Evolutionary conservation across 2,888 invertebrate species (phyloP).

Genomic region (Sericinus montela): DNA sequence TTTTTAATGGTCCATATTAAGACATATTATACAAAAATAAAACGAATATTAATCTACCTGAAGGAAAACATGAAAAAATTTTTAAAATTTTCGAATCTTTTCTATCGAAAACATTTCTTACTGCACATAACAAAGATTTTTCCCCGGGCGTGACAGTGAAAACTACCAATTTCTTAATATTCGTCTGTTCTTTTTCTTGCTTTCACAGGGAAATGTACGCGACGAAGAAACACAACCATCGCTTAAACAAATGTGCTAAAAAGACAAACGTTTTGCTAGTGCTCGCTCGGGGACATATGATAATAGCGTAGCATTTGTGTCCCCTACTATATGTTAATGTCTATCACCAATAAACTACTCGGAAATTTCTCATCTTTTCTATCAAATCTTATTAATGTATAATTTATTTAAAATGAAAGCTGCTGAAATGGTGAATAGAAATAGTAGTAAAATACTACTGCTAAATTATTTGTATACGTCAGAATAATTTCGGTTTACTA

Average conservation of each 20-base stretch:
- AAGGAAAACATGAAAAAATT: too few species aligned
- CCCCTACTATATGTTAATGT: slow-evolving; percentile 36
- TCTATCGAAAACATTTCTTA: not conserved
- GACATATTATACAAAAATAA: too few species aligned
- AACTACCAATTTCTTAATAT: slow-evolving; percentile 40
- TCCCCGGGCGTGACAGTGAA: slow-evolving; percentile 16
- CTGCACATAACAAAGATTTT: slow-evolving; percentile 7
- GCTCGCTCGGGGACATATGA: slow-evolving; percentile 67
- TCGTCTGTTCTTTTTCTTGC: slow-evolving; percentile 39
- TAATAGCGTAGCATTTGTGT: slow-evolving; percentile 60
- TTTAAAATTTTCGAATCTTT: too few species aligned
- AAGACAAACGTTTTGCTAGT: slow-evolving; percentile 74
- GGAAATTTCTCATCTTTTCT: not conserved
- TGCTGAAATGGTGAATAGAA: too few species aligned
- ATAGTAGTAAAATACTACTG: too few species aligned
- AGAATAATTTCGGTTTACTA: too few species aligned
- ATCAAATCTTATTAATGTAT: too few species aligned
- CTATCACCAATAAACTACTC: slow-evolving; percentile 13
- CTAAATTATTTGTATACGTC: too few species aligned
- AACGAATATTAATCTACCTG: too few species aligned
- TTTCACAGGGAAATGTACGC: slow-evolving; percentile 52
- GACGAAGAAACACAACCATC: slow-evolving; percentile 68
- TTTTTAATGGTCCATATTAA: too few species aligned
- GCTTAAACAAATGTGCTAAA: slow-evolving; percentile 76
- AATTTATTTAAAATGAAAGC: too few species aligned